Conservation (phyloP, 2,888 invertebrate genomes). For the Hesperia comma region DNA sequence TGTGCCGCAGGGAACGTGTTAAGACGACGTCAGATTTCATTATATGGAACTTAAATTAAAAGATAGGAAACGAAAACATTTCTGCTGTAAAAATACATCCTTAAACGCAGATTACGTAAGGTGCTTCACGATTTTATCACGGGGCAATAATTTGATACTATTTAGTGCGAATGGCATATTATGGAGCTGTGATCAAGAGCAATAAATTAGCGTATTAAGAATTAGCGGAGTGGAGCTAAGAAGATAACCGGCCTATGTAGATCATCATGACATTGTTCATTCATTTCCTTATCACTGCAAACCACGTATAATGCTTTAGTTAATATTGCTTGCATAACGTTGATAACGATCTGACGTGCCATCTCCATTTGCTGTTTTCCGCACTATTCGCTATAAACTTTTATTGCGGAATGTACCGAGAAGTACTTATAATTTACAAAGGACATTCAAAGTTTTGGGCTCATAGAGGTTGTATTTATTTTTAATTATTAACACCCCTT, state of each 20-base stretch:
- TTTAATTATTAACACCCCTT: no score
- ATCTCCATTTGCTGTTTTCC: constrained; percentile 14
- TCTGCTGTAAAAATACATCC: background rate
- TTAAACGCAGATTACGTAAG: background rate
- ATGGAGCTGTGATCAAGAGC: background rate
- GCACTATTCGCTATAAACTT: constrained; percentile 15
- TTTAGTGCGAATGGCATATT: background rate
- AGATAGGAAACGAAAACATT: background rate
- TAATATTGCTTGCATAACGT: constrained; percentile 11
- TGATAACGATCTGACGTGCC: constrained; percentile 16
- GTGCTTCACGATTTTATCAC: background rate
- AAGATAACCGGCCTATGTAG: constrained; percentile 7
- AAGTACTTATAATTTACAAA: no score
- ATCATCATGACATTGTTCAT: constrained; percentile 1
- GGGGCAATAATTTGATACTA: background rate
- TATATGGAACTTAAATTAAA: background rate
- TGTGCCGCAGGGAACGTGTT: no score
- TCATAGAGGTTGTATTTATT: no score
- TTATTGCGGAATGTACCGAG: background rate
- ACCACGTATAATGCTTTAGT: constrained; percentile 12
- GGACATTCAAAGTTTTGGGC: no score
- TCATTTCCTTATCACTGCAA: constrained; percentile 26
- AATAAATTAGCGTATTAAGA: constrained; percentile 5
- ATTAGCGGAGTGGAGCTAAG: background rate
- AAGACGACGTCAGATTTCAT: no score